phyloP scores from a whole-genome alignment of 2,797 vertebrate species.

The Neosilurus hyrtlii region DNA sequence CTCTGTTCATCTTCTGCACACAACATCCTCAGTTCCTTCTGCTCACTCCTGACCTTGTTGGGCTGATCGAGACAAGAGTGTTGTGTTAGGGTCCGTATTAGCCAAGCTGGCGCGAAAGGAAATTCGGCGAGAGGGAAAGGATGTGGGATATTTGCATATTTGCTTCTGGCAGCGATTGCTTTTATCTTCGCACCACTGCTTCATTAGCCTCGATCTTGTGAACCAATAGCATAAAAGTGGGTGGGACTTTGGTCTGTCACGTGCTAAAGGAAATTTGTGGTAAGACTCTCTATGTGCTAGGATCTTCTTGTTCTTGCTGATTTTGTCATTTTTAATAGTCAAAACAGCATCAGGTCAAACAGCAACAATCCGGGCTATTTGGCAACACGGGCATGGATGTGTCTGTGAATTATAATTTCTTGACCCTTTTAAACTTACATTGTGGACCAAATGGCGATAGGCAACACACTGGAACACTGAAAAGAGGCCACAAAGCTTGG shows the following conservation, averaged over 20 bases:
- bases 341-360: background rate
- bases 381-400: background rate
- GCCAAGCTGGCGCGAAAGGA: background rate
- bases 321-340: background rate
- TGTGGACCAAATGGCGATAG: background rate
- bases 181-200: background rate
- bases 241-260: background rate
- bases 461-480: background rate
- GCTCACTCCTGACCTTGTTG: conserved; percentile 85
- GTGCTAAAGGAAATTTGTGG: background rate
- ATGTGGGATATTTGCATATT: background rate
- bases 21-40: conserved; percentile 90
- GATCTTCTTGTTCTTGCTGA: background rate
- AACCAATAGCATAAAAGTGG: background rate
- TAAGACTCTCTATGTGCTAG: background rate
- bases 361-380: background rate
- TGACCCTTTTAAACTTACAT: background rate
- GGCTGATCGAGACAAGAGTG: conserved; percentile 4
- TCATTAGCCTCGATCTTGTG: background rate
- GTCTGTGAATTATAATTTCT: background rate
- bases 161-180: background rate
- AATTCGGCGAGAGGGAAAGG: background rate
- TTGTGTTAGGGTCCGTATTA: background rate
- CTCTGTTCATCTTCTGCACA: conserved; percentile 95
- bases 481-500: background rate